A percentile compares a stretch with the other conserved stretches of the same genome.
These are phyloP conservation scores for Dione vanillae DNA, from an alignment of 2,888 invertebrate species.

Conservation along the genomic window DNA sequence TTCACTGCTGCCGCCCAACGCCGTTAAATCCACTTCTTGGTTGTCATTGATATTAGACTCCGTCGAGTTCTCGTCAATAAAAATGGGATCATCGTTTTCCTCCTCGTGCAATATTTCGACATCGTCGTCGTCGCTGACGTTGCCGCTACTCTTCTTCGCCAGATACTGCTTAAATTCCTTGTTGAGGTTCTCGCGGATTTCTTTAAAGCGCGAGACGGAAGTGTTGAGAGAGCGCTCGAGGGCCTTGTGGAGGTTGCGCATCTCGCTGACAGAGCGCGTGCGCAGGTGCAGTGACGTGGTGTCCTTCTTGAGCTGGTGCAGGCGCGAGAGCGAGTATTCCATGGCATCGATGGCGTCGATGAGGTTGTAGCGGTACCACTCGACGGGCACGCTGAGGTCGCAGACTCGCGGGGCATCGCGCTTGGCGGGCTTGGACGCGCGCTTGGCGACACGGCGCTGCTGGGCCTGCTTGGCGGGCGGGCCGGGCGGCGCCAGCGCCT, in stretches of 20 bases:
- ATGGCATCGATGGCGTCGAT: constrained; percentile 83
- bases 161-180: constrained; percentile 82
- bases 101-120: constrained; percentile 71
- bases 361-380: constrained; percentile 85
- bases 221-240: constrained; percentile 83
- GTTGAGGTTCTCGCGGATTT: constrained; percentile 82
- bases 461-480: constrained; percentile 45
- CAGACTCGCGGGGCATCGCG: constrained; percentile 53
- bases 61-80: constrained; percentile 80
- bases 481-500: constrained; percentile 38
- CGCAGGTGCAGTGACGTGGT: constrained; percentile 73
- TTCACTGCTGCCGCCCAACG: constrained; percentile 70
- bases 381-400: constrained; percentile 74
- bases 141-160: constrained; percentile 59
- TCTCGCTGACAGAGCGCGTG: constrained; percentile 75
- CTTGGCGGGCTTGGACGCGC: constrained; percentile 25
- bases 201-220: constrained; percentile 80
- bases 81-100: constrained; percentile 77
- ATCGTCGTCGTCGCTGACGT: constrained; percentile 73
- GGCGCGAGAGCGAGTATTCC: constrained; percentile 80
- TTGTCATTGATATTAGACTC: constrained; percentile 67
- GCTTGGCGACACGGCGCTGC: constrained; percentile 11
- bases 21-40: constrained; percentile 73
- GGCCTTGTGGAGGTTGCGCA: constrained; percentile 81
- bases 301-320: constrained; percentile 80